Base-by-base conservation (phyloP, 2,113 vertebrate species). In the Rafetus swinhoei region DNA sequence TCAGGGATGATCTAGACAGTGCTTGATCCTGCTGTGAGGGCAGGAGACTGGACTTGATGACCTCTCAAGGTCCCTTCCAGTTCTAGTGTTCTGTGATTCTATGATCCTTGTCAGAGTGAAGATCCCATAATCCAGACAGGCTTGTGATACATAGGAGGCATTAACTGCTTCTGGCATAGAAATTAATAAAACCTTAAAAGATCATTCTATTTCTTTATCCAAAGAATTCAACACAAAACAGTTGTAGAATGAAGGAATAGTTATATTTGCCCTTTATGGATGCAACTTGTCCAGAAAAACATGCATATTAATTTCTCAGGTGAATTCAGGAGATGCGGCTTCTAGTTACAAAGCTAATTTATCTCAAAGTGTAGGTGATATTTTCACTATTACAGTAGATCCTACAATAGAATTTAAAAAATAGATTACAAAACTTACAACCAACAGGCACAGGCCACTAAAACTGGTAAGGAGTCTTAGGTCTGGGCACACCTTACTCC, bases 81-180 rank as follows among this genome's bases (percentile, higher is more conserved):
- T 45, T 45, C 45, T 45, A 45, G 45, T 45, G 45, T 45, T 45
- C 45, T 45, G 45, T 45, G 45, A 45, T 45, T 45, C 45, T 45
- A 45, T 45, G 45, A 45, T 45, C 45, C 6, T 89, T 90, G 32
- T 82, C 52, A n/a, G 8, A 50, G 3, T 80, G 81, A 93, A 79
- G 35, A 56, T 85, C 1, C 88, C 84, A 25, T 87, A 90, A 72
- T 84, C 35, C 0, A 0, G 15, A 10, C 29, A 77, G 45, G 52
- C 57, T 86, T 96, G 55, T 59, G 88, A 56, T 27, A 89, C 6
- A 21, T 53, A 84, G 39, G 3, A 9, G 5, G 29, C 59, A 81
- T 80, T 93, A 85, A 82, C 29, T 89, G 16, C 35, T 92, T 57
- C 39, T 76, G 82, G 62, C 62, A 90, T n/a, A 72, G 92, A 92